These are phyloP conservation scores for Peucedramus taeniatus DNA, from an alignment of 2,113 vertebrate species.

Conservation along the genomic window DNA sequence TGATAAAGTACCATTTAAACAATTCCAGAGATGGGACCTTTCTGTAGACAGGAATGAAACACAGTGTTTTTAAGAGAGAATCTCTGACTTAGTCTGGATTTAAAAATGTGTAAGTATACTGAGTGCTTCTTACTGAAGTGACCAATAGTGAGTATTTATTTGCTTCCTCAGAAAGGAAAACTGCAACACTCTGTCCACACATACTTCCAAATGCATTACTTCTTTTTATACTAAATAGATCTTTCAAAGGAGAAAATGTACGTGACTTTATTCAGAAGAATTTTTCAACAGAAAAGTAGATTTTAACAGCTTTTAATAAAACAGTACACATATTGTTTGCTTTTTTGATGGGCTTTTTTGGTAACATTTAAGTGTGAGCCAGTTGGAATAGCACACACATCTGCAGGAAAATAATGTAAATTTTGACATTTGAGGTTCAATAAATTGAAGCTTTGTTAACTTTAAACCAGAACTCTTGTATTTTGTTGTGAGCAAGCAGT, in stretches of 20 bases:
- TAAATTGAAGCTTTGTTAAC: constrained; percentile 23
- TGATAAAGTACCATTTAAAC: not conserved
- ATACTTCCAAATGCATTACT: not conserved
- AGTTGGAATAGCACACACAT: not conserved
- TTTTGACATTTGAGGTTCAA: constrained; percentile 16
- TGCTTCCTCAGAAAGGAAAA: not conserved
- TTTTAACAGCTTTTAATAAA: not conserved
- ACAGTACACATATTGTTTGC: not conserved
- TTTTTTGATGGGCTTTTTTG: not conserved
- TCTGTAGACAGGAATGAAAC: not conserved
- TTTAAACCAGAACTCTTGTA: not conserved
- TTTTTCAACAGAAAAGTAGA: not conserved
- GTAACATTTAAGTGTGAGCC: not conserved
- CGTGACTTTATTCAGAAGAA: not conserved
- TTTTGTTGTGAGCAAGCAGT: not conserved
- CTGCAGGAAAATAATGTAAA: constrained; percentile 25
- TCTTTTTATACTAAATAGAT: not conserved
- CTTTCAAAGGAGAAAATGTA: not conserved
- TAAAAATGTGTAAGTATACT: not conserved
- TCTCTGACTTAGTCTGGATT: not conserved
- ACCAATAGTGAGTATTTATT: not conserved
- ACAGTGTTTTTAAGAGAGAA: not conserved
- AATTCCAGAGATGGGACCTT: not conserved
- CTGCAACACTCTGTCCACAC: not conserved
- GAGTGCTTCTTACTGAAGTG: not conserved